These are phyloP conservation scores for Alosa sapidissima DNA, from an alignment of 2,797 vertebrate genomes.

Conservation along the genomic window DNA sequence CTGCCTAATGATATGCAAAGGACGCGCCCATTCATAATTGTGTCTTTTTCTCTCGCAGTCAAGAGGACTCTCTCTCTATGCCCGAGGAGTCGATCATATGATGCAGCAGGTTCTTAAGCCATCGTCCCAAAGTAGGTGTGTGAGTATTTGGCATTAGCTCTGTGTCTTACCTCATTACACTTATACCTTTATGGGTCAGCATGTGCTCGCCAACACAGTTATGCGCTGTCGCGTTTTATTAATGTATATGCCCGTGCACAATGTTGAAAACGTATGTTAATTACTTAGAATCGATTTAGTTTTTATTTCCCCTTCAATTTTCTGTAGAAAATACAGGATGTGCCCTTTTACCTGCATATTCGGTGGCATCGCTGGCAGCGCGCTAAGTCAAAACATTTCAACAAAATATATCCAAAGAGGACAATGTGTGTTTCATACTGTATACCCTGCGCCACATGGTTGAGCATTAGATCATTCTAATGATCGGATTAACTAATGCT, in stretches of 20 bases:
- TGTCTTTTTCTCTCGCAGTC: not conserved
- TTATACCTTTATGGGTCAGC: not conserved
- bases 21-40: not conserved
- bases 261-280: not conserved
- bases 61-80: not conserved
- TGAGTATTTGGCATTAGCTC: not conserved
- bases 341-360: not conserved
- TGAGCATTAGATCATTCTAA: not conserved
- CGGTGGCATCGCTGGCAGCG: not conserved
- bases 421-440: not conserved
- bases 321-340: not conserved
- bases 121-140: not conserved
- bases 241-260: not conserved
- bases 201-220: not conserved
- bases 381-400: not conserved
- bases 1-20: not conserved
- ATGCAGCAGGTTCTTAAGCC: not conserved
- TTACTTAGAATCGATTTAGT: not conserved
- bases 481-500: not conserved
- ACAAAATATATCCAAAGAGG: not conserved
- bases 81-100: conserved; percentile 1
- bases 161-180: not conserved
- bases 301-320: not conserved
- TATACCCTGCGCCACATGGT: not conserved
- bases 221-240: not conserved